Conservation (phyloP, 1,140 invertebrate species). For the Apis cerana region DNA sequence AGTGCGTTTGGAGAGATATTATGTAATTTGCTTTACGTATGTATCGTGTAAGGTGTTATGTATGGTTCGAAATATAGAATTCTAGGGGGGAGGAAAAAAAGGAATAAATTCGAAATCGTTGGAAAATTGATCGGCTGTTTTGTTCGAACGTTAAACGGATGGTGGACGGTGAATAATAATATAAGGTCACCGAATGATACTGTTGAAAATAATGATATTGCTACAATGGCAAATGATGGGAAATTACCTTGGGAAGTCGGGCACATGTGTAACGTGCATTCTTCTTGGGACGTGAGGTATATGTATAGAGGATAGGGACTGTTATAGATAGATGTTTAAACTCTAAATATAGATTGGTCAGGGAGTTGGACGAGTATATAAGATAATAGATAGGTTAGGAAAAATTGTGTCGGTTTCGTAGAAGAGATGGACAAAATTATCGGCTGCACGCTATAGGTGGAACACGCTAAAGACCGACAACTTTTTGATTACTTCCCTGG, state of each 20-base stretch:
- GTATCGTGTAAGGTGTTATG: no score
- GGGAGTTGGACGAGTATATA: constrained; percentile 48
- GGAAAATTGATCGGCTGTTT: background rate
- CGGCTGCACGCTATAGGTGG: background rate
- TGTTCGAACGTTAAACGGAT: background rate
- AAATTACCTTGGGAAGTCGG: constrained; percentile 57
- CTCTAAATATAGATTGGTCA: constrained; percentile 49
- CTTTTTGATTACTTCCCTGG: background rate
- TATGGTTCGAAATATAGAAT: no score
- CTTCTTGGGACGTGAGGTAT: constrained; percentile 26
- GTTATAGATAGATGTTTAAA: constrained; percentile 57
- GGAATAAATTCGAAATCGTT: background rate
- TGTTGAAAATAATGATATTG: constrained; percentile 51
- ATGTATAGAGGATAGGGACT: constrained; percentile 11
- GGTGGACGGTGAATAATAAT: background rate
- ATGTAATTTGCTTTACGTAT: no score
- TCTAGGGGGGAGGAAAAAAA: no score
- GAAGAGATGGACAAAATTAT: constrained; percentile 6
- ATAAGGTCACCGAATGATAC: constrained; percentile 22
- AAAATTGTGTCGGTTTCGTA: constrained; percentile 52
- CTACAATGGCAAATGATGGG: background rate
- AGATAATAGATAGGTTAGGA: constrained; percentile 56
- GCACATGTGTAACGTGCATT: constrained; percentile 43
- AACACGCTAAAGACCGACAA: constrained; percentile 10
- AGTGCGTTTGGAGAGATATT: no score